Evolutionary conservation across 2,888 invertebrate genomes (phyloP).

Genomic region (Dorcus parallelipipedus): DNA sequence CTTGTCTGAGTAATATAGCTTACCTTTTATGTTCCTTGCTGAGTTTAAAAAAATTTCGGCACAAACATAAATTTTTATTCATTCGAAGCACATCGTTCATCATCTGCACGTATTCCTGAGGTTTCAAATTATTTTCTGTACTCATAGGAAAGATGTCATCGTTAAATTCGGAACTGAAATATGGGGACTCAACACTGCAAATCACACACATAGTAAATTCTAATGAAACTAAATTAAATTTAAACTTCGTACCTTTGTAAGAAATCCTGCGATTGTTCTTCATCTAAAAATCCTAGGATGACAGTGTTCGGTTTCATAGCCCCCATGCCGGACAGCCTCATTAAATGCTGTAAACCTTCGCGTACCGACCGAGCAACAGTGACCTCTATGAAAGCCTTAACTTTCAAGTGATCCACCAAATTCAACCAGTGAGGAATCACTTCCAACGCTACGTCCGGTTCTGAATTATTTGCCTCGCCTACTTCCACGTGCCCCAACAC

Average conservation of each 20-base stretch:
- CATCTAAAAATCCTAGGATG: constrained; percentile 89
- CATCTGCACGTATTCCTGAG: constrained; percentile 75
- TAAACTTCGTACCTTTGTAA: constrained; percentile 61
- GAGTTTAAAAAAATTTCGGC: constrained; percentile 83
- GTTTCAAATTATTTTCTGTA: constrained; percentile 28
- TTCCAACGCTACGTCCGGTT: constrained; percentile 67
- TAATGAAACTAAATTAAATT: not conserved
- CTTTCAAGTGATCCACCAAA: constrained; percentile 91
- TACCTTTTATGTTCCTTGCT: constrained; percentile 74
- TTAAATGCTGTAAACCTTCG: constrained; percentile 88
- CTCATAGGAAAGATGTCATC: constrained; percentile 58
- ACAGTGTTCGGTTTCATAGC: constrained; percentile 99
- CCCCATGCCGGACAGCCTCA: constrained; percentile 89
- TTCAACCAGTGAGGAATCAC: constrained; percentile 88
- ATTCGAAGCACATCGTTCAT: constrained; percentile 85
- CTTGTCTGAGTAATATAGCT: constrained; percentile 30
- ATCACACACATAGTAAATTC: not conserved
- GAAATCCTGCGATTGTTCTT: constrained; percentile 71
- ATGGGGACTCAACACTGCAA: constrained; percentile 58
- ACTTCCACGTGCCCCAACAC: constrained; percentile 83
- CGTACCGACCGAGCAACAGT: constrained; percentile 83
- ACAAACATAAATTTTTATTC: constrained; percentile 92
- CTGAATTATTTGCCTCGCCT: constrained; percentile 53
- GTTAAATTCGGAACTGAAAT: constrained; percentile 58
- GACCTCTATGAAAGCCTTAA: constrained; percentile 95